These are phyloP conservation scores for Sphaeridia pumilis DNA, from an alignment of 2,888 invertebrate genomes.

Conservation along the genomic window DNA sequence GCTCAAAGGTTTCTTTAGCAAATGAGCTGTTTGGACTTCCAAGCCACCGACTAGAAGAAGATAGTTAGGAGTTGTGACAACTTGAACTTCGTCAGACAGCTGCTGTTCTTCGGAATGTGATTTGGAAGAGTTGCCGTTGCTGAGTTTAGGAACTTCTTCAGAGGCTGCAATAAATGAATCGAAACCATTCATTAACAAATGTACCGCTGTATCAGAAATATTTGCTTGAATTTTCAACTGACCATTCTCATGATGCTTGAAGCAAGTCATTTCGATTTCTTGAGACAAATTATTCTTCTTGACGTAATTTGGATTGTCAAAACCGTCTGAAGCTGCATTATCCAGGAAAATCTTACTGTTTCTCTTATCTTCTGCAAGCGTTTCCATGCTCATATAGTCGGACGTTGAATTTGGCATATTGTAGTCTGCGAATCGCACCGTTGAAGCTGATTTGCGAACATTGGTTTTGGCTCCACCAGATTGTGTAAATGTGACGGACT, in stretches of 20 bases:
- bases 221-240: no score
- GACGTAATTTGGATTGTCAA: conserved; percentile 20
- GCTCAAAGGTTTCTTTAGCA: conserved; percentile 23
- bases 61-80: conserved; percentile 28
- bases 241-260: background rate
- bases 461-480: conserved; percentile 2
- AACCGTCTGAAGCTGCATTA: conserved; percentile 2
- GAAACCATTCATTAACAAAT: no score
- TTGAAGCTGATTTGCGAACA: conserved; percentile 16
- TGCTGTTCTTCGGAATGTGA: no score
- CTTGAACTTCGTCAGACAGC: conserved; percentile 12
- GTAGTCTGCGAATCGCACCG: conserved; percentile 15
- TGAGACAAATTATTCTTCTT: conserved; percentile 1
- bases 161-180: no score
- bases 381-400: conserved; percentile 27
- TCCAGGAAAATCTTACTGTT: background rate
- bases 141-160: background rate
- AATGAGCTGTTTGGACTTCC: conserved; percentile 22
- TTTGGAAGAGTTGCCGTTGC: no score
- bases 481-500: conserved; percentile 15
- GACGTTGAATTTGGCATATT: conserved; percentile 20
- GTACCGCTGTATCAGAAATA: no score
- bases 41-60: conserved; percentile 30
- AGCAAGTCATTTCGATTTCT: conserved; percentile 18
- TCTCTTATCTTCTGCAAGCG: conserved; percentile 16